Base-by-base conservation (phyloP, 2,797 vertebrate genomes). In the Enteromius fasciolatus region DNA sequence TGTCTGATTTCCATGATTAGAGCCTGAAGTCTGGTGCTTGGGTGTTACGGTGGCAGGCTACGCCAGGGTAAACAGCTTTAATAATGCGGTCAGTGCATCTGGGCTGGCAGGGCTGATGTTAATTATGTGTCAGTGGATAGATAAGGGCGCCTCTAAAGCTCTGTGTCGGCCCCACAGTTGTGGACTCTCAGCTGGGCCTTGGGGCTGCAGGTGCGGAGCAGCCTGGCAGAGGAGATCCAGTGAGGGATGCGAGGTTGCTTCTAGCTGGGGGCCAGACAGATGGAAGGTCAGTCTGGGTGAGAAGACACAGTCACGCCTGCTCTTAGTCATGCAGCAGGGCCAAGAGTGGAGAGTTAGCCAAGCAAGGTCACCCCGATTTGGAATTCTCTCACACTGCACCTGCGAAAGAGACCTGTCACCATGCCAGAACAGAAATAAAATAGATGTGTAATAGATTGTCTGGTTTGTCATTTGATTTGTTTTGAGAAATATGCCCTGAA, bases 91-190 rank as follows among this genome's bases (percentile, higher is more conserved):
- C 89, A 89, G 83, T 83, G 79, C 70, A 84, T 66, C 48, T 87
- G 86, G 76, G 86, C 78, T 67, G 87, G 88, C 87, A 72, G 77
- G 88, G 90, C 89, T 90, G 88, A 89, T 89, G 92, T 91, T 92
- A 93, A 92, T 92, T 91, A 91, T 87, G 86, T 87, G 89, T 87
- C 85, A 59, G 41, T 28, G 83, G 87, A 84, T 88, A 88, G 91
- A 91, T 85, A 87, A 83, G 88, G 88, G 87, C 82, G 68, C 80
- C 72, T 83, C 72, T 64, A 70, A 81, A 17, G 33, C 75, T 66
- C 75, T 50, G 81, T 86, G 84, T 85, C 85, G 82, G 89, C 77
- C 81, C 68, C 9, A 20, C 39, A 67, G 76, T 80, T 41, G 25
- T 68, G n/a, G 74, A 81, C 82, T 69, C 84, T 90, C 86, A 89